Conservation (phyloP, 1,140 invertebrate genomes). For the Leguminivora glycinivorella region DNA sequence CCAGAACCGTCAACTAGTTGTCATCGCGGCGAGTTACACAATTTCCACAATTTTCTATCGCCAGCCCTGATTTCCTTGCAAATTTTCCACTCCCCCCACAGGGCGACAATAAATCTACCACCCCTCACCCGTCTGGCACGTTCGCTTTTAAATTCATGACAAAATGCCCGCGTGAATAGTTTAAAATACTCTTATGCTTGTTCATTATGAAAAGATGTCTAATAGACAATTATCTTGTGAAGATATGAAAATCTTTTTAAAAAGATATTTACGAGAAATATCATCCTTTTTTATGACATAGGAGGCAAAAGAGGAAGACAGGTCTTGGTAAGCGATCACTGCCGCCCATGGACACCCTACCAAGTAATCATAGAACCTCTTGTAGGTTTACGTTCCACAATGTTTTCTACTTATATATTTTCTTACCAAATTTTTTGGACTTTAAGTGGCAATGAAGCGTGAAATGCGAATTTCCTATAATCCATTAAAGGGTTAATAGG, state of each 20-base stretch:
- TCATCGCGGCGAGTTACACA: neutral
- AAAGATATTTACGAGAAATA: neutral
- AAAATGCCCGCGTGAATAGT: neutral
- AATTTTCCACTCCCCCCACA: constrained; percentile 17
- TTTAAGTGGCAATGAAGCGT: no score
- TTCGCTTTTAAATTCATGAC: constrained; percentile 17
- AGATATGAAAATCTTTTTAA: neutral
- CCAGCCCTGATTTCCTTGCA: constrained; percentile 22
- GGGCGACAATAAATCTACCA: neutral
- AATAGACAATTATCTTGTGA: neutral
- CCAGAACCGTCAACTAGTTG: neutral
- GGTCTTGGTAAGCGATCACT: no score
- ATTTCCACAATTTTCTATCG: neutral
- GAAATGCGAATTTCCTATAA: no score
- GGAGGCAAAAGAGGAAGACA: no score
- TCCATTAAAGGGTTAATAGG: no score
- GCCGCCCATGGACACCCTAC: no score
- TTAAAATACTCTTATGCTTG: neutral
- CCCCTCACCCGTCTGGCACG: constrained; percentile 5
- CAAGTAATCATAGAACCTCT: no score
- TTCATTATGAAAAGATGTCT: neutral
- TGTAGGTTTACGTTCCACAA: no score
- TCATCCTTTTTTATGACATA: no score
- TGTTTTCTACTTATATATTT: no score
- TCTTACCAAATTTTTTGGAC: no score